Evolutionary conservation across 2,888 invertebrate genomes (phyloP).

Genomic region (Halocaridina rubra): DNA sequence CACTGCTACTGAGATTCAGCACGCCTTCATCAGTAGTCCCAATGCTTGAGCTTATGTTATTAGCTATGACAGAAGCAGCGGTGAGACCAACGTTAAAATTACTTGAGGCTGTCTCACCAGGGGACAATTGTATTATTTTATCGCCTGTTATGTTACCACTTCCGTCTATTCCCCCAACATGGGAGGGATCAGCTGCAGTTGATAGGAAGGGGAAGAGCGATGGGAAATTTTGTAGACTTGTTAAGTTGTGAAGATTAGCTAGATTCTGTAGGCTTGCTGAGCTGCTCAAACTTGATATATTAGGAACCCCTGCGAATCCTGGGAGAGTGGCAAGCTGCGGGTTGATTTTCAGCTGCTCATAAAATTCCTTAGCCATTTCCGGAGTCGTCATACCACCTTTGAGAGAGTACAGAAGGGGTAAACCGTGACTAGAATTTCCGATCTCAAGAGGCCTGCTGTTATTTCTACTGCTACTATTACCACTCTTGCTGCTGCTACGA

Average conservation of each 20-base stretch:
- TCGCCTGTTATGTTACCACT: neutral
- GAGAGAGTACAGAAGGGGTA: slow-evolving; percentile 48
- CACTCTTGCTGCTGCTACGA: slow-evolving; percentile 24
- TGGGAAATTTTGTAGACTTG: slow-evolving; percentile 40
- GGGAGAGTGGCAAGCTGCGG: slow-evolving; percentile 50
- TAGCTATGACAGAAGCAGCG: neutral
- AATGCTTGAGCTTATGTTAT: neutral
- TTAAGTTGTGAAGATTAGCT: slow-evolving; percentile 37
- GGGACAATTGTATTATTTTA: slow-evolving; percentile 3
- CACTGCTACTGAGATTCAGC: slow-evolving; percentile 35
- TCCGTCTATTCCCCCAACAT: neutral
- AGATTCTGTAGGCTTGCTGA: slow-evolving; percentile 49
- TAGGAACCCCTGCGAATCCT: slow-evolving; percentile 31
- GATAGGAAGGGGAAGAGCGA: slow-evolving; percentile 45
- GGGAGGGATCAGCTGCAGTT: neutral
- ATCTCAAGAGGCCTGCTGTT: neutral
- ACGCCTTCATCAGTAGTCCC: slow-evolving; percentile 29
- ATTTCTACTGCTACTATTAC: slow-evolving; percentile 19
- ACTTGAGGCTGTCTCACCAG: neutral
- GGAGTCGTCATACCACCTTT: slow-evolving; percentile 37
- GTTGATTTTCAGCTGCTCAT: slow-evolving; percentile 44
- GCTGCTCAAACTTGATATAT: slow-evolving; percentile 20
- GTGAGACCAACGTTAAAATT: neutral
- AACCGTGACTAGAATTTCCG: slow-evolving; percentile 38
- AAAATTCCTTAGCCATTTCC: slow-evolving; percentile 43